These are phyloP conservation scores for Ailuropoda melanoleuca DNA, from an alignment of 2,113 vertebrate genomes.

Conservation along the genomic window DNA sequence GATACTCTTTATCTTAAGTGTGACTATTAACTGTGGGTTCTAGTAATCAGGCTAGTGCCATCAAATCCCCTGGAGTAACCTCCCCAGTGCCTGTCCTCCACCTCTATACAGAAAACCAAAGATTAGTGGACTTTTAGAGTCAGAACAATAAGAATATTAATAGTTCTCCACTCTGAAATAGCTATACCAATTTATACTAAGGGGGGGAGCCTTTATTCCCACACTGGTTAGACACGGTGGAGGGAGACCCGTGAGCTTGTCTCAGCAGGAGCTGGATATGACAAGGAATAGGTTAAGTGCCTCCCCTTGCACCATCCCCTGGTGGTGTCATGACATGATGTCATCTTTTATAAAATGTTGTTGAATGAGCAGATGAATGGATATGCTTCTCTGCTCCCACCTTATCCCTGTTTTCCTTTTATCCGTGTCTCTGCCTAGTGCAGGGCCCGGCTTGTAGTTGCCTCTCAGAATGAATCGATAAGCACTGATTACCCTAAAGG, in stretches of 20 bases:
- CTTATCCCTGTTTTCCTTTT: background rate
- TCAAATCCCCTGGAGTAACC: background rate
- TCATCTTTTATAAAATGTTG: background rate
- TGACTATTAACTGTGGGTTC: background rate
- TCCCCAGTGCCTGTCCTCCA: background rate
- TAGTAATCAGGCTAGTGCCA: background rate
- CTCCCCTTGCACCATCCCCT: background rate
- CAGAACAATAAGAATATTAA: background rate
- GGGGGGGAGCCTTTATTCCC: background rate
- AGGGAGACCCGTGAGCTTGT: background rate
- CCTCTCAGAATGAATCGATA: background rate
- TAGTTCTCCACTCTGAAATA: background rate
- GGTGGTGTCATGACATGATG: background rate
- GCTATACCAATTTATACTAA: background rate
- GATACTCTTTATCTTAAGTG: background rate
- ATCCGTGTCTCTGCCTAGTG: background rate
- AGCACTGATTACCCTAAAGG: background rate
- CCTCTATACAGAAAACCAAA: background rate
- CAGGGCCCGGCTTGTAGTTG: background rate
- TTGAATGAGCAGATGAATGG: background rate
- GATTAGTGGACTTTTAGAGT: background rate
- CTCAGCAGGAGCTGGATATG: background rate
- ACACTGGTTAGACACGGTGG: background rate
- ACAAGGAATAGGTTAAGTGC: background rate
- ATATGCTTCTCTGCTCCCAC: background rate